Evolutionary conservation across 1,140 invertebrate species (phyloP).

Genomic region (Dendroctonus valens): DNA sequence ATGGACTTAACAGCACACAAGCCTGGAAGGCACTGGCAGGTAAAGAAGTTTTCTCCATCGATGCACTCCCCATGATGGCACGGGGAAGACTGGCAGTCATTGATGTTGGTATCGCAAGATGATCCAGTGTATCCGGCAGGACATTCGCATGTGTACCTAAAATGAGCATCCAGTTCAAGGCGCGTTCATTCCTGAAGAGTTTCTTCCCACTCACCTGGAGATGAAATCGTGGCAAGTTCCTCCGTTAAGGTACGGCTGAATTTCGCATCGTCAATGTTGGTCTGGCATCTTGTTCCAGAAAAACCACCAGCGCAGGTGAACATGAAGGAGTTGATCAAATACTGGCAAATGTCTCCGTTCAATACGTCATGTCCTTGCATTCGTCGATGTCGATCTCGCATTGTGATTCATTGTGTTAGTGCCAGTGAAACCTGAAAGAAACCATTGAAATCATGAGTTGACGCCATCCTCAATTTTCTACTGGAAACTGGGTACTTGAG

Average conservation of each 20-base stretch:
- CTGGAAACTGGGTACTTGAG: no score
- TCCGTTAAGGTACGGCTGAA: slow-evolving; percentile 80
- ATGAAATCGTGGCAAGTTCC: slow-evolving; percentile 85
- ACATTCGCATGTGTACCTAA: slow-evolving; percentile 75
- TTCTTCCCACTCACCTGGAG: slow-evolving; percentile 56
- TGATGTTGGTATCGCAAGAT: slow-evolving; percentile 89
- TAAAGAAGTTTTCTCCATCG: slow-evolving; percentile 87
- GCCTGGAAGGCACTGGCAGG: slow-evolving; percentile 78
- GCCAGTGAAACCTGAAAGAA: slow-evolving; percentile 78
- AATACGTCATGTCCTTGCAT: slow-evolving; percentile 82
- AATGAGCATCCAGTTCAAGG: not conserved
- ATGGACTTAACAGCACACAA: no score
- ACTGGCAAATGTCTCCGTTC: slow-evolving; percentile 82
- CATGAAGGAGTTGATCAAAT: slow-evolving; percentile 82
- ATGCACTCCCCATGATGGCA: slow-evolving; percentile 85
- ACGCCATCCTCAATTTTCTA: no score
- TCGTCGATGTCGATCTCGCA: slow-evolving; percentile 92
- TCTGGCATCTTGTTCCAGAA: slow-evolving; percentile 80
- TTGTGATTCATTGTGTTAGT: no score
- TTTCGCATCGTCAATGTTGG: slow-evolving; percentile 90
- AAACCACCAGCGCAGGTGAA: slow-evolving; percentile 85
- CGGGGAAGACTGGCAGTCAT: slow-evolving; percentile 85
- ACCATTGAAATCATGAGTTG: not conserved
- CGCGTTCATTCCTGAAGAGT: not conserved
- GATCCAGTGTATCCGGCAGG: slow-evolving; percentile 81